Evolutionary conservation across 1,140 invertebrate genomes (phyloP).

Genomic region (Amyelois transitella): DNA sequence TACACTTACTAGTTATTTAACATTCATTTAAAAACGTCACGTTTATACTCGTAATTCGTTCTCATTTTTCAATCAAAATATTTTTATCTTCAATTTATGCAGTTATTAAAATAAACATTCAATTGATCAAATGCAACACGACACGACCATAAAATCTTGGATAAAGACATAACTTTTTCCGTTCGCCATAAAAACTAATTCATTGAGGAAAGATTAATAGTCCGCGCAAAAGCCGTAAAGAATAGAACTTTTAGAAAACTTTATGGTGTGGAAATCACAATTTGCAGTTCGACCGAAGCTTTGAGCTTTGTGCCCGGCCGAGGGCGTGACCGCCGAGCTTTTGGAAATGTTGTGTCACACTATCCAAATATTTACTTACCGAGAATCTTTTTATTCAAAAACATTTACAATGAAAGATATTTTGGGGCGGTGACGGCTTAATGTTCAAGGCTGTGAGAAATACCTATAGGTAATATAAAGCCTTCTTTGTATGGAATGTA

Average conservation of each 20-base stretch:
- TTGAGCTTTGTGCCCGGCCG: slow-evolving; percentile 39
- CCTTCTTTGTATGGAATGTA: neutral
- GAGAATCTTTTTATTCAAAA: slow-evolving; percentile 39
- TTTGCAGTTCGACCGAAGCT: slow-evolving; percentile 64
- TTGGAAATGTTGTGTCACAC: slow-evolving; percentile 47
- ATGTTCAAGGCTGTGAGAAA: slow-evolving; percentile 3
- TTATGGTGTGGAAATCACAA: slow-evolving; percentile 68
- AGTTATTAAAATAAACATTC: slow-evolving; percentile 1
- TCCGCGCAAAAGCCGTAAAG: slow-evolving; percentile 15
- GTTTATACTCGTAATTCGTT: no score
- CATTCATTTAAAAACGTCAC: no score
- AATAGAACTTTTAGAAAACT: slow-evolving; percentile 44
- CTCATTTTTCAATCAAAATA: no score
- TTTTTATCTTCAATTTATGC: no score
- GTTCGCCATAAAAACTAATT: slow-evolving; percentile 29
- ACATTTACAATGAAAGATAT: neutral
- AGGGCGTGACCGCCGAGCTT: slow-evolving; percentile 57
- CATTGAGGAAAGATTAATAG: slow-evolving; percentile 60
- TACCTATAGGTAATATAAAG: neutral
- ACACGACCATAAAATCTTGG: slow-evolving; percentile 1
- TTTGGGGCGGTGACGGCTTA: slow-evolving; percentile 8
- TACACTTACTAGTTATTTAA: no score
- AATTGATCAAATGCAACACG: neutral
- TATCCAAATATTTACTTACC: slow-evolving; percentile 69
- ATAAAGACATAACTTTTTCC: slow-evolving; percentile 19